Conservation (phyloP, 2,113 vertebrate species). For the Callorhinus ursinus region DNA sequence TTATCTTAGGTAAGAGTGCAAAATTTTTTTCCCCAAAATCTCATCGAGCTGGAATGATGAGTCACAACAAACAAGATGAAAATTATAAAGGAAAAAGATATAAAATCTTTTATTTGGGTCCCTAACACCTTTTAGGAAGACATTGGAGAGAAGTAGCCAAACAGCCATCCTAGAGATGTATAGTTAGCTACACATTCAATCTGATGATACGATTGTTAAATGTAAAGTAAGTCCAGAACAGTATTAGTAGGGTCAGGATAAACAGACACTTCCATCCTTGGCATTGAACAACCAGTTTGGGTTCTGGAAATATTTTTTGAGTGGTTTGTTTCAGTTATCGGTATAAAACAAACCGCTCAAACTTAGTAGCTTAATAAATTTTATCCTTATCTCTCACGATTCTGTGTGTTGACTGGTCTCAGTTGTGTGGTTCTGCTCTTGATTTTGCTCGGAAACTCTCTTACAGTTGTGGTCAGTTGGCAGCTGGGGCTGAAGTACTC, state of each 20-base stretch:
- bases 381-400: neutral
- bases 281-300: neutral
- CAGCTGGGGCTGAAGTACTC: neutral
- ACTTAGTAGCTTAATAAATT: neutral
- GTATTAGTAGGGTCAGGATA: neutral
- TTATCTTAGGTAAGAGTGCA: neutral
- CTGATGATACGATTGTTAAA: neutral
- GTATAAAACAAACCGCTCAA: neutral
- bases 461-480: neutral
- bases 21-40: neutral
- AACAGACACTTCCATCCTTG: neutral
- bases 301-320: neutral
- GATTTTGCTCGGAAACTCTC: neutral
- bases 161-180: neutral
- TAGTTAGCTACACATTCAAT: neutral
- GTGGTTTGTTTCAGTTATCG: neutral
- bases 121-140: neutral
- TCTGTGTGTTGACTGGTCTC: neutral
- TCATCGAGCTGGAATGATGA: conserved; percentile 5
- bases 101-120: neutral
- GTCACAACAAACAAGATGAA: neutral
- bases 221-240: neutral
- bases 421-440: neutral
- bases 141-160: neutral
- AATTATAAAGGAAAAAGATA: neutral